Evolutionary conservation across 2,113 vertebrate genomes (phyloP), one percentile per base, ranked within the genome.

Genomic region (Pogona vitticeps): DNA sequence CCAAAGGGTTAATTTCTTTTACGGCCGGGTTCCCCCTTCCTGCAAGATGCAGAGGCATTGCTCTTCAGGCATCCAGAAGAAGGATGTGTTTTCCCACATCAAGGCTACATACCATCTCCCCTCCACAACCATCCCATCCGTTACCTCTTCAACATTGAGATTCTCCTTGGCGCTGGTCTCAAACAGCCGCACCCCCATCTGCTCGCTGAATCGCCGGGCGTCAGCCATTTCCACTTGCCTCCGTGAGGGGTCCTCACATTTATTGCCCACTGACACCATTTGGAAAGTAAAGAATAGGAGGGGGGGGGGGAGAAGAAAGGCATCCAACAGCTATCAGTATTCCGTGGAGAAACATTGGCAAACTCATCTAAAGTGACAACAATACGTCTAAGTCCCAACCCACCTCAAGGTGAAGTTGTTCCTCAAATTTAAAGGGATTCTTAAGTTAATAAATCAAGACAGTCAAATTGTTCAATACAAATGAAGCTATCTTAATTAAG

Each of bases 81-180:
- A n/a, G n/a, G n/a, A n/a, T n/a, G n/a, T n/a, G 33, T 31, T 42
- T 61, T 12, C 46, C 76, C 14, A 12, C 6, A 13, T 31, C 63
- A 1, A 14, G 52, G 72, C 42, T 7, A 1, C 72, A 23, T 6
- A 26, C 52, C 18, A 17, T 36, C 7, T 26, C 21, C 42, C 9
- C 7, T 20, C 63, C 46, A 26, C 4, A 78, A 56, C 23, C 33
- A 33, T 36, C 56, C 26, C 28, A 15, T 1, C 84, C 28, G 40
- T 84, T 82, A 97, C 97, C 97, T 98, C 97, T 80, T 98, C 97
- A 2, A 98, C 97, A 0, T 98, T 98, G 33, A 97, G 91, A 89
- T 98, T 98, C 46, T 98, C 97, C 93, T 98, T 98, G 85, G 97
- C 97, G 2, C 97, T 98, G 13, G 97, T 98, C 93, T 98, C 97